Conservation (phyloP, 2,797 vertebrate genomes). For the Todus mexicanus region DNA sequence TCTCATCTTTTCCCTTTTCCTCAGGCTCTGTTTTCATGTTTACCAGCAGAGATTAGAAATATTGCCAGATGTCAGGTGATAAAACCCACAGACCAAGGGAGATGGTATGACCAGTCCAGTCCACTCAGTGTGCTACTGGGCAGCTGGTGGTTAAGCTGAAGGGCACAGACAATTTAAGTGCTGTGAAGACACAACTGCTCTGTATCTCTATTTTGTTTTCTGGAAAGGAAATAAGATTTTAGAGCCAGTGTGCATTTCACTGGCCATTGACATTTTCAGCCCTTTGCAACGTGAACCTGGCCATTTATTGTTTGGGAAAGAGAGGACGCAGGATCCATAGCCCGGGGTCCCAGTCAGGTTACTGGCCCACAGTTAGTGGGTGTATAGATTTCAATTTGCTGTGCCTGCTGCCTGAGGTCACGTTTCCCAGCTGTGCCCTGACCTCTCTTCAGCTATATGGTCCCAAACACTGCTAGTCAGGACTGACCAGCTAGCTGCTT, state of each 20-base stretch:
- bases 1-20: neutral
- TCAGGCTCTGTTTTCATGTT: neutral
- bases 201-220: neutral
- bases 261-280: neutral
- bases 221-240: neutral
- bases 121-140: fast-evolving
- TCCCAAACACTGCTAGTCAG: neutral
- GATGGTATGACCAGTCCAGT: neutral
- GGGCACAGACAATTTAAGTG: neutral
- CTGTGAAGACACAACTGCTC: neutral
- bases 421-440: neutral
- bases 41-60: neutral
- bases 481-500: neutral
- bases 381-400: neutral
- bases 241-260: neutral
- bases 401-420: neutral
- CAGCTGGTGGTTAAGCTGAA: neutral
- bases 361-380: neutral
- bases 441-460: neutral
- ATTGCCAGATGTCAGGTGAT: neutral
- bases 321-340: neutral
- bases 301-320: neutral
- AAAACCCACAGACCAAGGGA: neutral
- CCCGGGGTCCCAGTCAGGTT: neutral
- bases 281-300: neutral